phyloP scores from a whole-genome alignment of 2,797 vertebrate genomes.

The Gymnoscopelus microlampas region DNA sequence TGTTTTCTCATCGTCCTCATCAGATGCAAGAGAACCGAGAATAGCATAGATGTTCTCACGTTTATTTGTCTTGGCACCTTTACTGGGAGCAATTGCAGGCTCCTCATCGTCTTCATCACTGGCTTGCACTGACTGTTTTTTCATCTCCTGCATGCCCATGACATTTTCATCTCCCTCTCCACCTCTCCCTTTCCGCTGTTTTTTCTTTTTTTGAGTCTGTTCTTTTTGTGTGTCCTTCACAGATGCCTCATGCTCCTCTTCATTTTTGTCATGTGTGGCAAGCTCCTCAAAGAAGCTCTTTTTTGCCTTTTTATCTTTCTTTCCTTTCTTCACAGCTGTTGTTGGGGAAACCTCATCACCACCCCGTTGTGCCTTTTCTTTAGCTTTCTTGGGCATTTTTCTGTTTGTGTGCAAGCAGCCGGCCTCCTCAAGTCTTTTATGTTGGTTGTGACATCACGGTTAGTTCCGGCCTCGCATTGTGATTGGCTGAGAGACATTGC shows the following conservation, averaged over 20 bases:
- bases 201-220: conserved; percentile 44
- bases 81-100: conserved; percentile 62
- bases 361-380: conserved; percentile 81
- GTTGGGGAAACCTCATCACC: conserved; percentile 72
- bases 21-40: no score
- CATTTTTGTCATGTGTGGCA: conserved; percentile 81
- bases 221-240: conserved; percentile 79
- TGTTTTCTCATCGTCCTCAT: no score
- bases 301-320: conserved; percentile 87
- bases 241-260: conserved; percentile 74
- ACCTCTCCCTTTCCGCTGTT: no score
- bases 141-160: conserved; percentile 77
- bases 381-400: conserved; percentile 81
- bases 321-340: conserved; percentile 80
- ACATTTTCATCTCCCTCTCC: no score
- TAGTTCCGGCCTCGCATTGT: no score
- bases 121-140: conserved; percentile 85
- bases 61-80: conserved; percentile 78
- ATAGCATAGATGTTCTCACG: conserved; percentile 86
- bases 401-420: no score
- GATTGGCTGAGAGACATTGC: no score
- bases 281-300: conserved; percentile 93
- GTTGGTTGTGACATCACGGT: no score
- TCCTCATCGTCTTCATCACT: conserved; percentile 83
- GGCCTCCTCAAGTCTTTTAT: no score